phyloP scores from a whole-genome alignment of 2,888 invertebrate genomes.

The Latrodectus hesperus region DNA sequence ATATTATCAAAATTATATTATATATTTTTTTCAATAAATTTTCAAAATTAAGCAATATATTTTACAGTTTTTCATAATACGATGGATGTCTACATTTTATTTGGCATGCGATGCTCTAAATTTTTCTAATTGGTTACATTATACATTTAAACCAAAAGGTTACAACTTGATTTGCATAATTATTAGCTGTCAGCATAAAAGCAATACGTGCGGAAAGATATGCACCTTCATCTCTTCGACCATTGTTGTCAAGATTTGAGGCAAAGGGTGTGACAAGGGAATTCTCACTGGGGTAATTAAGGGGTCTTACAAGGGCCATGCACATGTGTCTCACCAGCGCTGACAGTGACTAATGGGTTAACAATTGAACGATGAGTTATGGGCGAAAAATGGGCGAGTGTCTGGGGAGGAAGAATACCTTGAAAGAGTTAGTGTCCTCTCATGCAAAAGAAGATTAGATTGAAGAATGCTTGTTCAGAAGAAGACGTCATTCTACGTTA shows the following conservation, averaged over 20 bases:
- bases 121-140: too few species aligned
- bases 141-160: too few species aligned
- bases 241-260: slow-evolving; percentile 55
- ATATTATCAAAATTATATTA: too few species aligned
- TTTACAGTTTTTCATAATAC: too few species aligned
- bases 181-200: too few species aligned
- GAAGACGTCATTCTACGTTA: neutral
- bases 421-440: slow-evolving; percentile 20
- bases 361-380: slow-evolving; percentile 64
- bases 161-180: too few species aligned
- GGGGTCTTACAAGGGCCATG: slow-evolving; percentile 45
- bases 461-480: slow-evolving; percentile 8
- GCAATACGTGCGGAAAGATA: neutral
- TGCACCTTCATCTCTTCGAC: slow-evolving; percentile 7
- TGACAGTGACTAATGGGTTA: slow-evolving; percentile 64
- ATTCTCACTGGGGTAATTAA: slow-evolving; percentile 54
- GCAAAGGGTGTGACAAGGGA: slow-evolving; percentile 24
- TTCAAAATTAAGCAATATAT: too few species aligned
- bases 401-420: slow-evolving; percentile 1
- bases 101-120: too few species aligned
- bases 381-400: slow-evolving; percentile 46
- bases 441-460: slow-evolving; percentile 52
- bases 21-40: too few species aligned
- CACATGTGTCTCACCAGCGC: slow-evolving; percentile 36
- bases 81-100: too few species aligned